These are phyloP conservation scores for Physocephala rufipes DNA, from an alignment of 2,888 invertebrate species.

Conservation along the genomic window DNA sequence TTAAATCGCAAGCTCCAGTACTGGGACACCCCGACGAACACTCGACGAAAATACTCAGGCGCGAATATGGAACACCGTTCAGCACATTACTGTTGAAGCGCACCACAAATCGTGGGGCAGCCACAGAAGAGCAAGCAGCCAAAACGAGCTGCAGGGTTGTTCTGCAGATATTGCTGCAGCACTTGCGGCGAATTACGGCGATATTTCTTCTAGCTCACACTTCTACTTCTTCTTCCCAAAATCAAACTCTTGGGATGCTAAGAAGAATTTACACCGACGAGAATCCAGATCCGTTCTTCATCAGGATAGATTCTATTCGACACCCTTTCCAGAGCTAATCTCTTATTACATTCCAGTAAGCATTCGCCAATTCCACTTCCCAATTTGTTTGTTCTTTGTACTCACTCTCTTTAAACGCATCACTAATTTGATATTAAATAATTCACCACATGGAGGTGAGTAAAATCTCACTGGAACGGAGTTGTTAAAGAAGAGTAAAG, in stretches of 20 bases:
- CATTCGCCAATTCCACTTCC: background rate
- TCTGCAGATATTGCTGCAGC: slow-evolving; percentile 5
- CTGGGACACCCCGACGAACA: slow-evolving; percentile 31
- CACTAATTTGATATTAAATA: no score
- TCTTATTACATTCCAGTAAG: background rate
- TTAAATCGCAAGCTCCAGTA: slow-evolving; percentile 47
- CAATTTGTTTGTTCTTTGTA: no score
- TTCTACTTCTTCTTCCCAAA: slow-evolving; percentile 1
- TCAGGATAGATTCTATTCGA: background rate
- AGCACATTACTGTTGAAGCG: background rate
- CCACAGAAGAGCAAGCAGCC: background rate
- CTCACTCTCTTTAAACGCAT: no score
- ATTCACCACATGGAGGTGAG: no score
- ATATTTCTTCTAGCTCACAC: background rate
- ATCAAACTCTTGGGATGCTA: slow-evolving; percentile 11
- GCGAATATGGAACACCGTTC: background rate
- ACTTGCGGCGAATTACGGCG: slow-evolving; percentile 9
- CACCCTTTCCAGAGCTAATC: background rate
- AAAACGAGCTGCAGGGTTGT: slow-evolving; percentile 3
- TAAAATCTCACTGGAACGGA: no score
- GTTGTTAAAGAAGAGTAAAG: no score
- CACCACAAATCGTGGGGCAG: background rate
- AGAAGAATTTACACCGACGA: background rate
- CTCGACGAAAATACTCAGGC: slow-evolving; percentile 28
- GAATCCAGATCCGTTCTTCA: background rate